Evolutionary conservation across 2,797 vertebrate genomes (phyloP).

Genomic region (Xiphophorus birchmanni): DNA sequence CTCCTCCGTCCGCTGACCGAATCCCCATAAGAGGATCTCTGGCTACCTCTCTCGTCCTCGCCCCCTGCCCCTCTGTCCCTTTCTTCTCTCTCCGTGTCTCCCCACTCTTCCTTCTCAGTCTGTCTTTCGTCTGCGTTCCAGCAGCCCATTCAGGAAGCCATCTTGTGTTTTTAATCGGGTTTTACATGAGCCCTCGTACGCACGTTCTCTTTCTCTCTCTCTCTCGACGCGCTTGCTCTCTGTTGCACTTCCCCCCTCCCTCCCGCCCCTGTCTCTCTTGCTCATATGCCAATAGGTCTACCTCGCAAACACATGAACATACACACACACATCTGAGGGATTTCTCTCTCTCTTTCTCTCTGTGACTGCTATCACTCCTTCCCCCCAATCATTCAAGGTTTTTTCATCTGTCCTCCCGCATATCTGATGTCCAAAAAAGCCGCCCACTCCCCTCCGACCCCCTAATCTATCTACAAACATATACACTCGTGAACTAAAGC

Average conservation of each 20-base stretch:
- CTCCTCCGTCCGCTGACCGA: conserved; percentile 69
- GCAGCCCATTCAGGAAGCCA: conserved; percentile 88
- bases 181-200: conserved; percentile 82
- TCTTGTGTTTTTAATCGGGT: conserved; percentile 87
- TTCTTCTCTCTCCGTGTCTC: conserved; percentile 61
- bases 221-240: conserved; percentile 28
- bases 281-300: conserved; percentile 75
- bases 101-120: conserved; percentile 64
- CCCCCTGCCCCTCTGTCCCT: conserved; percentile 61
- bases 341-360: conserved; percentile 43
- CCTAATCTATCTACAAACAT: conserved; percentile 46
- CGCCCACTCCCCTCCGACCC: conserved; percentile 32
- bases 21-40: conserved; percentile 82
- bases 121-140: conserved; percentile 74
- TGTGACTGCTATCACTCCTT: conserved; percentile 75
- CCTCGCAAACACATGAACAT: conserved; percentile 48
- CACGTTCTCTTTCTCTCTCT: conserved; percentile 72
- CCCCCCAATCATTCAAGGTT: conserved; percentile 50
- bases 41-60: conserved; percentile 68
- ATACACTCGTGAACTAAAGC: conserved; percentile 59
- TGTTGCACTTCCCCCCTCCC: conserved; percentile 51
- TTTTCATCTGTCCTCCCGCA: conserved; percentile 61
- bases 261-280: conserved; percentile 56
- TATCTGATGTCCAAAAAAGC: conserved; percentile 64
- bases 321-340: conserved; percentile 35